Base-by-base conservation (phyloP, 2,113 vertebrate genomes). In the Tachysurus fulvidraco region DNA sequence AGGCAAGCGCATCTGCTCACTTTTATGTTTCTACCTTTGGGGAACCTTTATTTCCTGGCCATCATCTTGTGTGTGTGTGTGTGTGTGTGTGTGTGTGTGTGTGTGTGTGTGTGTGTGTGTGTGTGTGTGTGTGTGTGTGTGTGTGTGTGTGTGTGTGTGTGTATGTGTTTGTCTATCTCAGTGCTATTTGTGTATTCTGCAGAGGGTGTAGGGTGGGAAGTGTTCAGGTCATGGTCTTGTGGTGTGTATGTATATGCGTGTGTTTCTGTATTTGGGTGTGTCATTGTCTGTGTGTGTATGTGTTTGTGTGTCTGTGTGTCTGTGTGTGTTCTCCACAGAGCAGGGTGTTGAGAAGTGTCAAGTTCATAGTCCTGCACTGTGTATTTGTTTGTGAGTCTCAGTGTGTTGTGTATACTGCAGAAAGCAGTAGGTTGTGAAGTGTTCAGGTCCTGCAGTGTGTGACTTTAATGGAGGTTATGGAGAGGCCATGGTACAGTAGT, bases 401-500 rank as follows among this genome's bases (percentile, higher is more conserved):
- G 46, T 81, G 19, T 21, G 19, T 80, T 36, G 46, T 50, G 46
- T 50, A 9, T 50, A 50, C 46, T 50, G 46, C 46, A 50, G 46
- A 50, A 9, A 50, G 46, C 8, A 50, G 46, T 50, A 50, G 46
- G 46, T 50, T 50, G 46, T 2, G 46, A 50, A 50, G 64, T 30
- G 12, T 67, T 14, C 36, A 10, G 88, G 84, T 84, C 82, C 84
- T 82, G 87, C 65, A 83, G 84, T 73, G n/a, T 50, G 41, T 81
- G 71, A 88, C 89, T 89, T 62, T 90, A 90, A 85, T 90, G 88
- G 91, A 92, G 88, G 88, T 92, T 92, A 41, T 69, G 77, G 88
- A 89, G 91, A 91, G 92, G 91, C 41, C 60, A 80, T 41, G 86
- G 90, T 89, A 92, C 90, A 50, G 46, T 50, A 9, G 5, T 50